Evolutionary conservation across 2,113 vertebrate genomes (phyloP), one percentile per base, ranked within the genome.

Genomic region (Brachionichthys hirsutus): DNA sequence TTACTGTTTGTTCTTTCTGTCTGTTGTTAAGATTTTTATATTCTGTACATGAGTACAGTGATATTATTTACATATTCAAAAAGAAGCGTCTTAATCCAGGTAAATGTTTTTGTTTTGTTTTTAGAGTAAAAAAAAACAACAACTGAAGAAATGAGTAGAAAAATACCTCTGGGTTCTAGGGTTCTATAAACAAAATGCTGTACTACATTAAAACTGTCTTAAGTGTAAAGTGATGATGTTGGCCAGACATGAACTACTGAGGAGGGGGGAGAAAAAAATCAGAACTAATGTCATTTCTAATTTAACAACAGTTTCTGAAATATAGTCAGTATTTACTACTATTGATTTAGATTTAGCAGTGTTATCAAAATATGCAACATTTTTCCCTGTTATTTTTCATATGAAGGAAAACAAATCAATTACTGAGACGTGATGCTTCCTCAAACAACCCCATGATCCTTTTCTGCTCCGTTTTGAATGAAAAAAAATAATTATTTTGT

Each of bases 241-340:
- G 80, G 67, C 77, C 52, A 18, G 17, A 54, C 61, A 50, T 61
- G 43, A 82, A 85, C 63, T 61, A 73, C 38, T 78, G 61, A 63
- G 64, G 70, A 67, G 59, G 70, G 60, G 54, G 60, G 67, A 48
- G 66, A 67, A 54, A 53, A 60, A 60, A 62, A 75, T 45, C 15
- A 49, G 35, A 48, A 66, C 48, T 67, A 84, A 67, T 73, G 57
- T 83, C 56, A 63, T 44, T 63, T 67, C 67, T 78, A 54, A 76
- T 73, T 63, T 70, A 76, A 77, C 62, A 58, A 75, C 76, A 60
- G 72, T 87, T 87, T 85, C 80, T 38, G 77, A 58, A 82, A 77
- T 84, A 81, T 84, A 85, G 70, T 87, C 84, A 85, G 85, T 87
- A 89, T 90, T 90, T 82, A 78, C 75, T 73, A 75, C 85, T 74